Base-by-base conservation (phyloP, 37 sponge, comb jelly and placozoan genomes). In the Tethya wilhelma region DNA sequence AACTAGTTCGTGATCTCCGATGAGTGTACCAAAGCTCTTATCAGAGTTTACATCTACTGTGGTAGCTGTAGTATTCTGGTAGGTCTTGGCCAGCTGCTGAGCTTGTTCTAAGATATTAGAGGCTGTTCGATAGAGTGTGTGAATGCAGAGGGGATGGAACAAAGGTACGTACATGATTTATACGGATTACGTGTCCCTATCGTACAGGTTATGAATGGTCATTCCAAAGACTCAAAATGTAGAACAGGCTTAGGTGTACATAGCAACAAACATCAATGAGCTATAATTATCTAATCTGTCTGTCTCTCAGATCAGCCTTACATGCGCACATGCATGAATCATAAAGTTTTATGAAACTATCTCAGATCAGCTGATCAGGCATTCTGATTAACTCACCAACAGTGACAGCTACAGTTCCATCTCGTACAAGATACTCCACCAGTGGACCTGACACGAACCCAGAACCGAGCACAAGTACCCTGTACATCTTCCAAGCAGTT, bases 401-500 rank as follows among this genome's bases (percentile, higher is more conserved):
- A 37, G 94, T 96, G 14, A 98, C 74, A 39, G 72, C 56, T n/a
- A 88, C 41, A 28, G 32, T 38, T 17, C 87, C 74, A 25, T 83
- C 73, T 38, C 86, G 69, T 23, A 90, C 82, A 44, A 98, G 78
- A 42, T 85, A 94, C 64, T 96, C 90, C 19, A 98, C 86, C 41
- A 96, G 62, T 20, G 99, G 99, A 25, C 56, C 86, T 9, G 86
- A 78, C 0, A 89, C 90, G 56, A 67, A 79, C 8, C 99, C 97
- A 4, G 99, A 93, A 0, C 99, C 99, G 32, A 98, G 75, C 44
- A 98, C 67, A 29, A 98, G 86, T 8, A 98, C 93, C 11, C 78
- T 57, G 17, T 56, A 49, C 79, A 89, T 41, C 19, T n/a, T n/a
- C n/a, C n/a, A n/a, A n/a, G n/a, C n/a, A n/a, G n/a, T n/a, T n/a